A percentile compares a stretch with the other conserved stretches of the same genome.
These are phyloP conservation scores for Leptinotarsa tumamoca DNA, from an alignment of 2,888 invertebrate species.

Conservation along the genomic window DNA sequence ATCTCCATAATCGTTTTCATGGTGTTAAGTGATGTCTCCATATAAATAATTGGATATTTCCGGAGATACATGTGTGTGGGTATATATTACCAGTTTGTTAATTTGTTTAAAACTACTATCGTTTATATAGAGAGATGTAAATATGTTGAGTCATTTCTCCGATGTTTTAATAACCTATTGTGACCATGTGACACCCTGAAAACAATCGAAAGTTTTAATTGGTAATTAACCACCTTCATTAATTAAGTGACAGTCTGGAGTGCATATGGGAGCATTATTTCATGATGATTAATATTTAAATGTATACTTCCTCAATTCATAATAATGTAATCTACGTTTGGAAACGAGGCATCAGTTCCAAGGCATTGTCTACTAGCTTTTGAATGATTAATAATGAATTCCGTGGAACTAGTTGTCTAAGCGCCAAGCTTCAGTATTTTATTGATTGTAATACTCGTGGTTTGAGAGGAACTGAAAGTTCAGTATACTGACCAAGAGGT, in stretches of 20 bases:
- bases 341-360: constrained; percentile 29
- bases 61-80: constrained; percentile 52
- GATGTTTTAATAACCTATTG: constrained; percentile 27
- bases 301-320: constrained; percentile 45
- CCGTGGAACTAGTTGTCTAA: constrained; percentile 9
- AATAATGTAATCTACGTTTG: constrained; percentile 33
- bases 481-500: not conserved
- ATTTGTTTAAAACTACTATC: constrained; percentile 49
- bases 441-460: not conserved
- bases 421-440: not conserved
- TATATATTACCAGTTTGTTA: constrained; percentile 52
- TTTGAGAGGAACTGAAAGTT: not conserved
- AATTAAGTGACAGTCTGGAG: constrained; percentile 40
- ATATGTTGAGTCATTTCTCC: constrained; percentile 39
- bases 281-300: constrained; percentile 44
- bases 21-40: constrained; percentile 60
- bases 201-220: constrained; percentile 50
- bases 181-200: constrained; percentile 39
- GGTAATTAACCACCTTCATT: constrained; percentile 47
- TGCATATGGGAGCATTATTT: constrained; percentile 48
- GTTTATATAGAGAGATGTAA: constrained; percentile 39
- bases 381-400: constrained; percentile 20
- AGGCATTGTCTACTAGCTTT: constrained; percentile 5
- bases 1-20: constrained; percentile 42
- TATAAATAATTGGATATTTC: constrained; percentile 59